A percentile compares a stretch with the other conserved stretches of the same genome.
Conservation (phyloP, 2,888 invertebrate species). For the Sminthurinus aureus region DNA sequence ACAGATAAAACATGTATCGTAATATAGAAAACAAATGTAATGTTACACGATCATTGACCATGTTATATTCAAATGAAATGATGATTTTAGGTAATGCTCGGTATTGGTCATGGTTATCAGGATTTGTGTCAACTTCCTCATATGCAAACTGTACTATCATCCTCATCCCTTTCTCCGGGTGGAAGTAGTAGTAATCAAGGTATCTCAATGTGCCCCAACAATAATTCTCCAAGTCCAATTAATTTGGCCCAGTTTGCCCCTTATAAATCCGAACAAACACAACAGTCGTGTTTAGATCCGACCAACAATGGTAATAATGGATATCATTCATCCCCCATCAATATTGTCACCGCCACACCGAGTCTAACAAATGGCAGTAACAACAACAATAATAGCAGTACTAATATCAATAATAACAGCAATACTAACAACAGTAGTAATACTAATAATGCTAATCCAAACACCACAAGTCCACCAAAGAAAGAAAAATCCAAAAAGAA, state of each 20-base stretch:
- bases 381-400: slow-evolving; percentile 28
- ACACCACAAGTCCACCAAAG: slow-evolving; percentile 46
- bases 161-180: slow-evolving; percentile 33
- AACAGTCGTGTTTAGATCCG: slow-evolving; percentile 42
- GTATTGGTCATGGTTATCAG: slow-evolving; percentile 65
- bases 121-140: slow-evolving; percentile 57
- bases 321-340: slow-evolving; percentile 6
- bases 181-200: slow-evolving; percentile 20
- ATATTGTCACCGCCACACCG: neutral
- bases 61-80: neutral
- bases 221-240: slow-evolving; percentile 53
- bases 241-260: slow-evolving; percentile 54
- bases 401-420: slow-evolving; percentile 12
- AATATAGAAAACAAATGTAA: too few species aligned
- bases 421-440: slow-evolving; percentile 39
- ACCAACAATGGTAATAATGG: slow-evolving; percentile 36
- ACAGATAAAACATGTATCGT: too few species aligned
- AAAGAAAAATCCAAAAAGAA: slow-evolving; percentile 73
- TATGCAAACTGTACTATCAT: slow-evolving; percentile 36
- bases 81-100: slow-evolving; percentile 70
- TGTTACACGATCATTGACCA: too few species aligned
- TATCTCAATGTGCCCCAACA: slow-evolving; percentile 52
- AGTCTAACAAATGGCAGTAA: neutral
- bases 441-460: slow-evolving; percentile 33
- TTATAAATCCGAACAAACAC: slow-evolving; percentile 52